Evolutionary conservation across 2,888 invertebrate species (phyloP).

Genomic region (Neoitamus cyanurus): DNA sequence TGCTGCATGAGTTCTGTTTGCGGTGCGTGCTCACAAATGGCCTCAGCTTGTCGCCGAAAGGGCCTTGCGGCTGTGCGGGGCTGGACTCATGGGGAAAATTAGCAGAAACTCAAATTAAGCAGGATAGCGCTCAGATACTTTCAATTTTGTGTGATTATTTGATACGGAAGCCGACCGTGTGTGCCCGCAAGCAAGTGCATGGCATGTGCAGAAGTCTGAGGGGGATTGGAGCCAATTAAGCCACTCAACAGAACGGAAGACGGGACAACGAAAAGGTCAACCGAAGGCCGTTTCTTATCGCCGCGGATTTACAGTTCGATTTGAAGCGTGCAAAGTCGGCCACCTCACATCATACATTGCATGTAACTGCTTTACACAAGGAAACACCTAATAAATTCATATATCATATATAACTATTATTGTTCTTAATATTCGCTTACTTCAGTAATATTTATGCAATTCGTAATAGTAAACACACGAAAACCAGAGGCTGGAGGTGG

Average conservation of each 20-base stretch:
- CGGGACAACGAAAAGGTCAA: background rate
- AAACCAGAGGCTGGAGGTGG: background rate
- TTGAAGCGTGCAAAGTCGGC: background rate
- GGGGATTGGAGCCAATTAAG: background rate
- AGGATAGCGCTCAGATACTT: background rate
- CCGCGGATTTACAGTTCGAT: constrained; percentile 1
- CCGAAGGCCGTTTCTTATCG: background rate
- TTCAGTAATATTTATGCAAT: constrained; percentile 5
- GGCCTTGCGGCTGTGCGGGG: background rate
- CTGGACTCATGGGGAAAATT: background rate
- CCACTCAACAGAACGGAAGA: background rate
- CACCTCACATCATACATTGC: constrained; percentile 3
- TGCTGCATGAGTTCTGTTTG: background rate
- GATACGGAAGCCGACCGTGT: background rate
- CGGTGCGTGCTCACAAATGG: background rate
- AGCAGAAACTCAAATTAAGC: background rate
- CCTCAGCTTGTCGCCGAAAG: background rate
- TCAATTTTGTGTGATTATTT: background rate
- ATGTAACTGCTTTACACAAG: constrained; percentile 47
- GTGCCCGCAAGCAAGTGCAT: background rate
- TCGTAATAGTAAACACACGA: background rate
- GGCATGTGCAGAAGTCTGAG: background rate
- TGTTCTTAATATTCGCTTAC: constrained; percentile 50
- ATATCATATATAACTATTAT: constrained; percentile 50
- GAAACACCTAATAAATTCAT: constrained; percentile 52